Evolutionary conservation across 1,140 invertebrate genomes (phyloP).

Genomic region (Maniola jurtina): DNA sequence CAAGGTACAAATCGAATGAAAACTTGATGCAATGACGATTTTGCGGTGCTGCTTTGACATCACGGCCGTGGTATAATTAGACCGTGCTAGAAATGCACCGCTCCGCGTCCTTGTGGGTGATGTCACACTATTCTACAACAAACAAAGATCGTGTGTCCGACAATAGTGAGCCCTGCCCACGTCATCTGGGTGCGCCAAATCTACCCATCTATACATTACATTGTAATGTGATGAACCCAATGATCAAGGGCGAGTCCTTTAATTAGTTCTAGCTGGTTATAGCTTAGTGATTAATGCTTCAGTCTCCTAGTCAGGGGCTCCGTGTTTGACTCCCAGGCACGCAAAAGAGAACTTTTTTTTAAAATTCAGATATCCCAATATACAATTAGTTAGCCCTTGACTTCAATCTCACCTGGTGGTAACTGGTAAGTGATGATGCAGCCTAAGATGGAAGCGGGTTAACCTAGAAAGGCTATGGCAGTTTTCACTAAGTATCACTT

Average conservation of each 20-base stretch:
- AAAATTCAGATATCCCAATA: too few species aligned
- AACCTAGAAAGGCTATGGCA: too few species aligned
- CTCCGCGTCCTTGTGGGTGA: constrained; percentile 46
- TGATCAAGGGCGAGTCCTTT: constrained; percentile 8
- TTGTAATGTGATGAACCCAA: constrained; percentile 32
- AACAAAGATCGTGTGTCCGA: constrained; percentile 52
- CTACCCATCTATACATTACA: constrained; percentile 30
- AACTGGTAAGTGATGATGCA: too few species aligned
- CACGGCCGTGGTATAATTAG: constrained; percentile 44
- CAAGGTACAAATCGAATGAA: not conserved
- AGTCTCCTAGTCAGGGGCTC: too few species aligned
- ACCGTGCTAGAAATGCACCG: constrained; percentile 45
- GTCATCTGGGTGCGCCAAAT: constrained; percentile 62
- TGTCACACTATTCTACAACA: constrained; percentile 46
- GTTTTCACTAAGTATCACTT: too few species aligned
- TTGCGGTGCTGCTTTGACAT: constrained; percentile 19
- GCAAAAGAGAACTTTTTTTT: too few species aligned
- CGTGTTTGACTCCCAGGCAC: not conserved
- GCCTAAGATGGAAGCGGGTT: too few species aligned
- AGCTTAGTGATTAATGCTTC: not conserved
- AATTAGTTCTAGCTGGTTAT: not conserved
- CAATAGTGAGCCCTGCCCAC: constrained; percentile 56
- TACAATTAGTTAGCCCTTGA: too few species aligned
- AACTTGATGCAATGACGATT: constrained; percentile 13
- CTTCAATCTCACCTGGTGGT: too few species aligned